These are phyloP conservation scores for Tokudaia muenninki DNA, from an alignment of 2,797 vertebrate species.

Conservation along the genomic window DNA sequence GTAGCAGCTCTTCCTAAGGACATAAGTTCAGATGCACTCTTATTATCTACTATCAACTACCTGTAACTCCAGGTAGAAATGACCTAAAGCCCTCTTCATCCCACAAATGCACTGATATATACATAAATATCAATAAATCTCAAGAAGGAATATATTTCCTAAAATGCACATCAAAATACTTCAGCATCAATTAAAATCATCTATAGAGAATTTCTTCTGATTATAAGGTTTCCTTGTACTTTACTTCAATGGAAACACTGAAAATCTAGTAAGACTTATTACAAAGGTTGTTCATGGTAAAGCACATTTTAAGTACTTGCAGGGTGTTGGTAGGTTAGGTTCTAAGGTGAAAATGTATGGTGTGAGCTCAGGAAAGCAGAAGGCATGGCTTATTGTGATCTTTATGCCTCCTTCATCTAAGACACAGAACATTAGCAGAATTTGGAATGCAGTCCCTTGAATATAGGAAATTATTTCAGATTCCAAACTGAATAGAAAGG, in stretches of 20 bases:
- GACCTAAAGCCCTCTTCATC: not conserved
- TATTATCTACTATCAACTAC: not conserved
- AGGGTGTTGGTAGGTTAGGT: not conserved
- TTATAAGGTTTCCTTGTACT: not conserved
- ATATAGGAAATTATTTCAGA: not conserved
- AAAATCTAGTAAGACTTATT: not conserved
- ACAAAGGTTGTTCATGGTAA: not conserved
- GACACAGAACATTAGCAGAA: not conserved
- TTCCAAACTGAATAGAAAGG: not conserved
- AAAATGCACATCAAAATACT: not conserved
- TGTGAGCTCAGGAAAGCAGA: not conserved
- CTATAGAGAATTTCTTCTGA: not conserved
- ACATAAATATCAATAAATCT: not conserved
- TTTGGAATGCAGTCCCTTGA: not conserved
- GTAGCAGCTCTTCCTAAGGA: too few relatives aligned
- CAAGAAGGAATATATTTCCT: not conserved
- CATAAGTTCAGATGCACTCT: not conserved
- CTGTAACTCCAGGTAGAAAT: not conserved
- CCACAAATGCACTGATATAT: not conserved
- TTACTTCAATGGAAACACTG: not conserved
- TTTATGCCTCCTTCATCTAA: not conserved
- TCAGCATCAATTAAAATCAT: slow-evolving; percentile 25
- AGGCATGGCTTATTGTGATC: not conserved
- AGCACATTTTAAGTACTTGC: not conserved
- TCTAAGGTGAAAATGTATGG: not conserved